phyloP scores from a whole-genome alignment of 2,888 invertebrate species.

The Labia minor region DNA sequence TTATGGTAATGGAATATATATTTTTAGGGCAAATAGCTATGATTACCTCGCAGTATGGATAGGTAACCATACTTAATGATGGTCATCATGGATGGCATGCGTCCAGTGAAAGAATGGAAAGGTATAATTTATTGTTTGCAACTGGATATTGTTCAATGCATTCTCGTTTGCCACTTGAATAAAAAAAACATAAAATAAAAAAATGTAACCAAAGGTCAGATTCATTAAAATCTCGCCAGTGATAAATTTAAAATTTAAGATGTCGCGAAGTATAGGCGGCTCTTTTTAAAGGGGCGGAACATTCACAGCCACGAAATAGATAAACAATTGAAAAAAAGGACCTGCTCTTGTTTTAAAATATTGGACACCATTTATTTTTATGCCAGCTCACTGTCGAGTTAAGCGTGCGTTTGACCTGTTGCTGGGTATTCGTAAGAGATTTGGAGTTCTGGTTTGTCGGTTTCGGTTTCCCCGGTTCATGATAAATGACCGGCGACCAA shows the following conservation, averaged over 20 bases:
- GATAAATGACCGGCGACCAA: conserved; percentile 13
- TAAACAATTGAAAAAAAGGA: neutral
- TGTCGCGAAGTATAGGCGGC: neutral
- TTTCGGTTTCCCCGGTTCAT: conserved; percentile 1
- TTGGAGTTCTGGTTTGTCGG: neutral
- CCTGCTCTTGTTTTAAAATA: neutral
- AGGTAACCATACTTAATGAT: too few species aligned
- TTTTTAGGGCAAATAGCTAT: too few species aligned
- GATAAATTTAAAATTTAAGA: neutral
- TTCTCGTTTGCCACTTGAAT: neutral
- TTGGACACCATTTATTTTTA: neutral
- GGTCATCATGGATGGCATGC: too few species aligned
- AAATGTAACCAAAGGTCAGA: neutral
- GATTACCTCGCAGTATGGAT: too few species aligned
- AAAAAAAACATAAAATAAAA: neutral
- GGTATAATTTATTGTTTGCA: too few species aligned
- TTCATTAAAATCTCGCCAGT: neutral
- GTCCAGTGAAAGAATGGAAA: too few species aligned
- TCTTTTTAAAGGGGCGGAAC: too few species aligned
- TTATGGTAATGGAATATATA: too few species aligned
- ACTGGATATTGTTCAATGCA: neutral
- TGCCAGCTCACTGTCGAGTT: neutral
- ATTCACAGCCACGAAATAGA: neutral
- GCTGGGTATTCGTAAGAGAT: neutral
- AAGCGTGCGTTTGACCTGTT: neutral